phyloP scores from a whole-genome alignment of 2,888 invertebrate species.

The Platycnemis pennipes region DNA sequence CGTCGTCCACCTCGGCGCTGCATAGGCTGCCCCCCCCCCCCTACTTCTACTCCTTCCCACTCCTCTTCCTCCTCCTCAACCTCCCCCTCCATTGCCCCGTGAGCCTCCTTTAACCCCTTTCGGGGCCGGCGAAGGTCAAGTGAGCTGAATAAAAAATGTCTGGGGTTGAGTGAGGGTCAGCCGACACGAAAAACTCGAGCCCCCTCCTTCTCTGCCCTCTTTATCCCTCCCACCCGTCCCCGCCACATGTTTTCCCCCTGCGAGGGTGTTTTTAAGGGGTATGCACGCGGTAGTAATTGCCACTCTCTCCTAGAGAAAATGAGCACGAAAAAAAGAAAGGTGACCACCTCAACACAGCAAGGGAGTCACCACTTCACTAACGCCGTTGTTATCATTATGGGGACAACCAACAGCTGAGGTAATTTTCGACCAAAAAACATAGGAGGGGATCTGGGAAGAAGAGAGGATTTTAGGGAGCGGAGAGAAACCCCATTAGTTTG shows the following conservation, averaged over 20 bases:
- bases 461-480: too few relatives aligned
- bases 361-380: too few relatives aligned
- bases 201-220: not conserved
- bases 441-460: too few relatives aligned
- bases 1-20: not conserved
- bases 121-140: not conserved
- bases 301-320: not conserved
- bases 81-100: not conserved
- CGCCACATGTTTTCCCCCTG: not conserved
- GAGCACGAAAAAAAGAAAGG: not conserved
- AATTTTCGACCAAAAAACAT: too few relatives aligned
- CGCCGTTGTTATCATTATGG: too few relatives aligned
- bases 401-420: too few relatives aligned
- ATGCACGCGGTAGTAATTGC: not conserved
- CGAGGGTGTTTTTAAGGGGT: too few relatives aligned
- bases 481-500: too few relatives aligned
- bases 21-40: not conserved
- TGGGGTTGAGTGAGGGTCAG: not conserved
- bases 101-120: not conserved
- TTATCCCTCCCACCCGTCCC: not conserved
- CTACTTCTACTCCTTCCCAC: not conserved
- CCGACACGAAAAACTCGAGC: not conserved
- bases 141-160: constrained; percentile 26
- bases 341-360: too few relatives aligned
- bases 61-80: not conserved